A percentile compares a stretch with the other conserved stretches of the same genome.
These are phyloP conservation scores for Helicoverpa armigera DNA, from an alignment of 1,140 invertebrate genomes.

Conservation along the genomic window DNA sequence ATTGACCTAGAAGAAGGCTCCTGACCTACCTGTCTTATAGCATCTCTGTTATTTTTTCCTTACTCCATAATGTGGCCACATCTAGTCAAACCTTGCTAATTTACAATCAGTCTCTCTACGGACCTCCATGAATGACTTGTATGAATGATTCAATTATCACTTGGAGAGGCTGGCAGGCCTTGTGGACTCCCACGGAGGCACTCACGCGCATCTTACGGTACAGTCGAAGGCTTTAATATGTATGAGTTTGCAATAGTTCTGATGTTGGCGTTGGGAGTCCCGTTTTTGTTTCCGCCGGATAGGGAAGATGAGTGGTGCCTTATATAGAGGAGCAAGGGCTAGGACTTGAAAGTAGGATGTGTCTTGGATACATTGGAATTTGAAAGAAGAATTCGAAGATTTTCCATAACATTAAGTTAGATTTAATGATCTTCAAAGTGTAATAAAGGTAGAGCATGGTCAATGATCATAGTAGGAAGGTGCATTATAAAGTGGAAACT, in stretches of 20 bases:
- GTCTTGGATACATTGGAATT: not conserved
- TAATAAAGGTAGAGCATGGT: no score
- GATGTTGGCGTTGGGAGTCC: not conserved
- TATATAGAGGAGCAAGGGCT: not conserved
- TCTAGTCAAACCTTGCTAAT: slow-evolving; percentile 26
- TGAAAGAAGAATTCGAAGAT: no score
- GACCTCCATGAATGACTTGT: slow-evolving; percentile 34
- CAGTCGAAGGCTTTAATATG: slow-evolving; percentile 20
- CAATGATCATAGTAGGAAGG: no score
- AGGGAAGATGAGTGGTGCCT: not conserved
- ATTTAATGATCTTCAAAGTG: no score
- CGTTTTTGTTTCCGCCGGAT: slow-evolving; percentile 20
- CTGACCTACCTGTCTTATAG: no score
- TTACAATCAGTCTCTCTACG: not conserved
- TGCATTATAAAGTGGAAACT: no score
- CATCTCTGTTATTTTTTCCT: no score
- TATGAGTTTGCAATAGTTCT: not conserved
- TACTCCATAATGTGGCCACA: not conserved
- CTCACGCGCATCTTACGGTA: slow-evolving; percentile 42
- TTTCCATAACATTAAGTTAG: no score
- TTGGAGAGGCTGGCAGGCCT: slow-evolving; percentile 40
- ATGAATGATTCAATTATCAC: slow-evolving; percentile 67
- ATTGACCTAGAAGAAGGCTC: no score
- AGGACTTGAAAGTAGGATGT: not conserved
- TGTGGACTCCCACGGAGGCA: slow-evolving; percentile 47